A percentile compares a stretch with the other conserved stretches of the same genome.
These are phyloP conservation scores for Eristalis arbustorum DNA, from an alignment of 2,888 invertebrate genomes.

Conservation along the genomic window DNA sequence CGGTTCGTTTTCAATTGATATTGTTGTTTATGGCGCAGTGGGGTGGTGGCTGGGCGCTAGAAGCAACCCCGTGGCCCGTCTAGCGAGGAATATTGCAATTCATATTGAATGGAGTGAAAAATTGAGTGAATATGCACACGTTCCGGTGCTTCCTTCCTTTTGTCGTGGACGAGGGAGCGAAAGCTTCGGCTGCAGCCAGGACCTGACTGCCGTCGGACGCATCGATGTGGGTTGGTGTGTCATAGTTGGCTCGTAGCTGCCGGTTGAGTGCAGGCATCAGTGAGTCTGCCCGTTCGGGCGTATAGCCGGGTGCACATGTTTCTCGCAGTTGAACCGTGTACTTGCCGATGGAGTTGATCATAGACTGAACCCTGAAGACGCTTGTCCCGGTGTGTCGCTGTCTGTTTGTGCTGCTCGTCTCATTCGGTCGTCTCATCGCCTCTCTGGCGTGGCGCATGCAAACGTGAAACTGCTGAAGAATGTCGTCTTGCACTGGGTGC, in stretches of 20 bases:
- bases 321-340: constrained; percentile 33
- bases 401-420: background rate
- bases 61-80: background rate
- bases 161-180: background rate
- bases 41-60: background rate
- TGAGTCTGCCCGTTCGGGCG: constrained; percentile 21
- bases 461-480: constrained; percentile 1
- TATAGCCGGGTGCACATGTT: constrained; percentile 41
- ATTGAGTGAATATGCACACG: constrained; percentile 70
- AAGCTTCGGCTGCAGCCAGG: background rate
- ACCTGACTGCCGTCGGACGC: background rate
- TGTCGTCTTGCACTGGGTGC: background rate
- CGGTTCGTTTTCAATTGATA: constrained; percentile 41
- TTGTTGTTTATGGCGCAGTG: constrained; percentile 36
- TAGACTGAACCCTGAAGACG: constrained; percentile 42
- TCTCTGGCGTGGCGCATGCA: background rate
- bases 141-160: constrained; percentile 63
- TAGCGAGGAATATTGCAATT: constrained; percentile 62
- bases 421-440: background rate
- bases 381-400: constrained; percentile 19
- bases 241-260: background rate
- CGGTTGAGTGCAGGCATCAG: constrained; percentile 28
- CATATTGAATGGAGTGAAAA: constrained; percentile 70
- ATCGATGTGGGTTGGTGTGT: background rate
- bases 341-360: constrained; percentile 49